These are phyloP conservation scores for Pomatorhinus ruficollis DNA, from an alignment of 2,113 vertebrate genomes.

Conservation along the genomic window DNA sequence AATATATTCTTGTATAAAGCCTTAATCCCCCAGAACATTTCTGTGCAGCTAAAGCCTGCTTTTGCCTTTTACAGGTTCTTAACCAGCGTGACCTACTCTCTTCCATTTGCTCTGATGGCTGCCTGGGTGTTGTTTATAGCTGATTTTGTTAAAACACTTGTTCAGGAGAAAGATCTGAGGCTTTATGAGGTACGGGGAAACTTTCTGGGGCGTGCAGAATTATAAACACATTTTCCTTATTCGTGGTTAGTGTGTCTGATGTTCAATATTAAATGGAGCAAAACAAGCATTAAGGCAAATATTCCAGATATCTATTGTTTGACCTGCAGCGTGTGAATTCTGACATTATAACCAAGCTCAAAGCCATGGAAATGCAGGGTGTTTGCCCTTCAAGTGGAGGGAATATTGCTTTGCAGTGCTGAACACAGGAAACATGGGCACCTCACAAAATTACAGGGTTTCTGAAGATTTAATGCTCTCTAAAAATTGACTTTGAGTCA, in stretches of 20 bases:
- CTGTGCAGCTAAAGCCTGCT: background rate
- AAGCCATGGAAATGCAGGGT: background rate
- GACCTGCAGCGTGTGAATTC: background rate
- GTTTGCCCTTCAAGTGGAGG: background rate
- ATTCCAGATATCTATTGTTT: background rate
- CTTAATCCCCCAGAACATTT: background rate
- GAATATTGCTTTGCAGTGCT: background rate
- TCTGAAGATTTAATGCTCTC: background rate
- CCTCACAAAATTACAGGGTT: constrained; percentile 6
- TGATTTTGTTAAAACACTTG: constrained; percentile 94
- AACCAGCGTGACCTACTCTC: constrained; percentile 88
- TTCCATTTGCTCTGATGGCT: constrained; percentile 92
- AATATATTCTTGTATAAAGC: background rate
- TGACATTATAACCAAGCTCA: background rate
- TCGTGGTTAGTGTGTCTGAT: background rate
- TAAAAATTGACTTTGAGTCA: constrained; percentile 23
- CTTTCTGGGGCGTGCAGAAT: constrained; percentile 13
- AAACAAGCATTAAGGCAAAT: constrained; percentile 19
- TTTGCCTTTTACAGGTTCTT: constrained; percentile 85
- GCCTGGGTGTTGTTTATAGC: constrained; percentile 95
- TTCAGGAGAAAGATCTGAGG: constrained; percentile 93
- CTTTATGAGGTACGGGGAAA: constrained; percentile 87
- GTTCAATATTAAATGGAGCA: background rate
- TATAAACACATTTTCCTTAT: constrained; percentile 35
- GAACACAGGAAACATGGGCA: background rate